phyloP scores from a whole-genome alignment of 2,888 invertebrate genomes.

The Gasteruption jaculator region DNA sequence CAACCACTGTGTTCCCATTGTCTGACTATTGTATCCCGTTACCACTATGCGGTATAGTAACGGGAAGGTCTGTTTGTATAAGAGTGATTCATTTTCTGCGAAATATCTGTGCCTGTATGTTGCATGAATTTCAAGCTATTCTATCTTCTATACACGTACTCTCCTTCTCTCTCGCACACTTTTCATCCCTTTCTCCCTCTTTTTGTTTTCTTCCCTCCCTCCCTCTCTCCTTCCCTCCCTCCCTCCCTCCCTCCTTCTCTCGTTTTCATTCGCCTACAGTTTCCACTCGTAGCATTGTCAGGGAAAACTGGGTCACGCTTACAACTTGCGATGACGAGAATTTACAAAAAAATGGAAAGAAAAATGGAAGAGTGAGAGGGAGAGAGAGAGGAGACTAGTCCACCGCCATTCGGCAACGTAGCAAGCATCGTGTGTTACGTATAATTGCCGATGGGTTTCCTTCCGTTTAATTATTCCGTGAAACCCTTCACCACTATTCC shows the following conservation, averaged over 20 bases:
- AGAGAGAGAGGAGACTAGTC: no score
- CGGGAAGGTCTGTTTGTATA: slow-evolving; percentile 40
- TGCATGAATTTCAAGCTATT: slow-evolving; percentile 41
- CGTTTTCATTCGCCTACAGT: no score
- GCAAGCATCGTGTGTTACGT: no score
- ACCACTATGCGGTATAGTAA: slow-evolving; percentile 43
- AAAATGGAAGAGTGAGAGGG: no score
- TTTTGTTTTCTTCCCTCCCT: slow-evolving; percentile 4
- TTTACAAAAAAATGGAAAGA: no score
- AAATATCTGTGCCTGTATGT: slow-evolving; percentile 49
- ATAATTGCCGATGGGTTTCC: no score
- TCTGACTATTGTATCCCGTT: slow-evolving; percentile 45
- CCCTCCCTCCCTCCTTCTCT: neutral
- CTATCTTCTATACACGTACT: no score
- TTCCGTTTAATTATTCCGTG: no score
- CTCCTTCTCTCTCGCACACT: no score
- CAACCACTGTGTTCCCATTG: slow-evolving; percentile 36
- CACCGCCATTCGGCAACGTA: no score
- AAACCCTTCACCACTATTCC: no score
- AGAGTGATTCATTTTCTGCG: slow-evolving; percentile 47
- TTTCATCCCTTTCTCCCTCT: slow-evolving; percentile 23
- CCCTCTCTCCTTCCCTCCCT: slow-evolving; percentile 2
- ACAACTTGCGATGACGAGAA: no score
- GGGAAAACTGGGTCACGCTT: slow-evolving; percentile 34
- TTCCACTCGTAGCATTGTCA: slow-evolving; percentile 34